Evolutionary conservation across 2,888 invertebrate species (phyloP), one percentile per base, ranked within the genome.

Genomic region (Leucophenga montana): DNA sequence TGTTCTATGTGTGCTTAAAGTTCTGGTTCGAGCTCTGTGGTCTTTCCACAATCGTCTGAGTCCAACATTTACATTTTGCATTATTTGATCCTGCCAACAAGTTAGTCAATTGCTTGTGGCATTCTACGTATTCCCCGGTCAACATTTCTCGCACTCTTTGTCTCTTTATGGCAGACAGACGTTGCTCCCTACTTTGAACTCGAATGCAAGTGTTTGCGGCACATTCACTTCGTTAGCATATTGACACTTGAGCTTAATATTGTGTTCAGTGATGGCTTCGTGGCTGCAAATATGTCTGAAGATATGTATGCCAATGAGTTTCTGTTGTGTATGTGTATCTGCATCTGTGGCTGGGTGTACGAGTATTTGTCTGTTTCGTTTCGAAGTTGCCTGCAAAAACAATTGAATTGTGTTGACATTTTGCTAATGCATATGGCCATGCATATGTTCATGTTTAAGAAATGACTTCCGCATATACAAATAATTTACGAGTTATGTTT

Each of bases 181-280:
- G 3, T 4, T 22, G 56, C 27, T 18, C 50, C 6, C 50, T n/a
- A 2, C 14, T n/a, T n/a, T 6, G 46, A n/a, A 50, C 50, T 16
- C n/a, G n/a, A 16, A 18, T 50, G 20, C 39, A 61, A 61, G 44
- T 61, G 44, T 61, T 61, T 39, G 61, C 39, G 61, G 61, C 61
- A 44, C 14, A 18, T 16, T 39, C 61, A 61, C 44, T 61, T 39
- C 61, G 61, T 61, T 64, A 48, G 62, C 62, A 46, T 64, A 64
- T 48, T 64, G 62, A 64, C 62, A 64, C 46, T 64, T 48, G n/a
- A 13, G 48, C 46, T 64, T 64, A 64, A 64, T 64, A 22, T 64
- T 64, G 39, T 22, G 22, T 48, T 20, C 46, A 48, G 31, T 27
- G 27, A 20, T 56, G 56, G 22, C 56, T 53, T 53, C 14, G 18